phyloP scores from a whole-genome alignment of 2,113 vertebrate genomes.

The Vulpes vulpes region DNA sequence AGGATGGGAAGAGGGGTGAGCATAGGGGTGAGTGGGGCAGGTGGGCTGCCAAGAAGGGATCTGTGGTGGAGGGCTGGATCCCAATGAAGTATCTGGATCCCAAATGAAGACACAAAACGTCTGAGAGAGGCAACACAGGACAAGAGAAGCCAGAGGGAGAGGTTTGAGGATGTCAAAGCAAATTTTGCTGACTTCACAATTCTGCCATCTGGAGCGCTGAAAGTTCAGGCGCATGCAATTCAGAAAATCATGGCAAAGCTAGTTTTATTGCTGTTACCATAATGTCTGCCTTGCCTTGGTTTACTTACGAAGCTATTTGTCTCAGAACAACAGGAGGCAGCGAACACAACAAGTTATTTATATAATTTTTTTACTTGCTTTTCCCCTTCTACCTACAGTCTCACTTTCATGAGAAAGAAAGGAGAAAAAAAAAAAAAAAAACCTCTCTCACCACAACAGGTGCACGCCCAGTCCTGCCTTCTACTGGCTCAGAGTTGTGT shows the following conservation, averaged over 20 bases:
- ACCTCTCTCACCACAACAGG: not conserved
- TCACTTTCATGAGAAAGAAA: not conserved
- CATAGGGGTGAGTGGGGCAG: accelerated
- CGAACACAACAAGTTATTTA: not conserved
- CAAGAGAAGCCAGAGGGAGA: not conserved
- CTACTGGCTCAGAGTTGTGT: not conserved
- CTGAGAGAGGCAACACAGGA: not conserved
- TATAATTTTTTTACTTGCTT: constrained; percentile 30
- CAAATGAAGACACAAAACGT: not conserved
- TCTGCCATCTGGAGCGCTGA: not conserved
- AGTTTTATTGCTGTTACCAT: not conserved
- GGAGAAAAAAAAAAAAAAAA: no score
- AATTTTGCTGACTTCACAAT: not conserved
- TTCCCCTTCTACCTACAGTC: not conserved
- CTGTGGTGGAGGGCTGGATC: not conserved
- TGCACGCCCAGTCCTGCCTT: not conserved
- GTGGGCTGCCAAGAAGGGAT: no score
- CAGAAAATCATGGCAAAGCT: not conserved
- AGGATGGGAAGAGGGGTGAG: not conserved
- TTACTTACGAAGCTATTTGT: constrained; percentile 37
- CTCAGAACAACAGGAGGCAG: constrained; percentile 42
- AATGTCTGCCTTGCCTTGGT: constrained; percentile 22
- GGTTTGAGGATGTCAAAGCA: not conserved
- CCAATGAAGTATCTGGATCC: not conserved
- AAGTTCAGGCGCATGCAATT: not conserved